Evolutionary conservation across 2,888 invertebrate genomes (phyloP).

Genomic region (Criorhina ranunculi): DNA sequence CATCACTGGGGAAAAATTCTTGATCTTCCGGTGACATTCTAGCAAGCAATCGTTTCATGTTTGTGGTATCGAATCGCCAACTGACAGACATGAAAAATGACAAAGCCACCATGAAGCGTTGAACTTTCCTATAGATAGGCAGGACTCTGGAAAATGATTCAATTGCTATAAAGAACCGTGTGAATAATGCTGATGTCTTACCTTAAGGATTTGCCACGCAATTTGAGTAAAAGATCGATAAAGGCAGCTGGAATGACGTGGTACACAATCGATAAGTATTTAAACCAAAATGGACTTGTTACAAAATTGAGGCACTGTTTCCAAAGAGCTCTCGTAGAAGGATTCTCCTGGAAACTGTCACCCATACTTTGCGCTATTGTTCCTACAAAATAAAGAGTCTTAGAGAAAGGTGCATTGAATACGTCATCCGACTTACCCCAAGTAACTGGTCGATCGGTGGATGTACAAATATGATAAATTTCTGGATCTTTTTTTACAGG

Average conservation of each 20-base stretch:
- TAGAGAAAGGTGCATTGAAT: neutral
- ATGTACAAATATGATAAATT: constrained; percentile 75
- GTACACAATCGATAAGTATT: constrained; percentile 75
- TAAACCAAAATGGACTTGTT: constrained; percentile 63
- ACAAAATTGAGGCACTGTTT: constrained; percentile 71
- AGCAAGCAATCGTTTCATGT: constrained; percentile 75
- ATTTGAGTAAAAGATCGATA: constrained; percentile 64
- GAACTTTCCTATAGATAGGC: constrained; percentile 76
- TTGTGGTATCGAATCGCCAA: constrained; percentile 76
- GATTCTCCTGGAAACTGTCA: constrained; percentile 41
- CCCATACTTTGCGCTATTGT: constrained; percentile 43
- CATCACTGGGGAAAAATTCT: constrained; percentile 77
- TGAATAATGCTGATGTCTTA: neutral
- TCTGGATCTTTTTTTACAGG: constrained; percentile 61
- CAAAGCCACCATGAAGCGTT: constrained; percentile 71
- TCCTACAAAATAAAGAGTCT: constrained; percentile 16
- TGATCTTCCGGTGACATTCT: constrained; percentile 77
- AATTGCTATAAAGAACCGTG: neutral
- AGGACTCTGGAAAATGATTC: constrained; percentile 72
- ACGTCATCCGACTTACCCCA: constrained; percentile 55
- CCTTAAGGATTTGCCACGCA: constrained; percentile 57
- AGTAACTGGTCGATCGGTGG: constrained; percentile 68
- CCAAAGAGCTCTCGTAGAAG: constrained; percentile 71
- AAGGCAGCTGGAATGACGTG: constrained; percentile 77
- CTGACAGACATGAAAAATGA: constrained; percentile 76